These are phyloP conservation scores for Eumerus sabulonum DNA, from an alignment of 2,888 invertebrate genomes.

Conservation along the genomic window DNA sequence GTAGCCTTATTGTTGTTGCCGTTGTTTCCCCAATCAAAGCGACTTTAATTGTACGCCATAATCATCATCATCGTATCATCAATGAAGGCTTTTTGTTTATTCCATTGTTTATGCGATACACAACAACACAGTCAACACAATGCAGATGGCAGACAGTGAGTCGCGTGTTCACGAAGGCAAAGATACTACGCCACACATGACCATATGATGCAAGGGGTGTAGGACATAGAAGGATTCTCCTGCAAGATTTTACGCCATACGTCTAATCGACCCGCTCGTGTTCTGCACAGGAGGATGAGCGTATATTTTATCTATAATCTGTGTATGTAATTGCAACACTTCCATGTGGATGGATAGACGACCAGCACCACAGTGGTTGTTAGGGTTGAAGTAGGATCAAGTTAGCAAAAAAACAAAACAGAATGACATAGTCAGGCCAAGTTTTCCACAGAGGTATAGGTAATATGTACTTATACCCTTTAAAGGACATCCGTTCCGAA, in stretches of 20 bases:
- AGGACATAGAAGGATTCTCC: constrained; percentile 17
- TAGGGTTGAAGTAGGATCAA: constrained; percentile 45
- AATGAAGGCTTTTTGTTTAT: constrained; percentile 57
- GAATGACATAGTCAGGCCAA: too few species aligned
- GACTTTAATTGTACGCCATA: constrained; percentile 58
- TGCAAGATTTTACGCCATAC: constrained; percentile 38
- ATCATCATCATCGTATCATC: constrained; percentile 61
- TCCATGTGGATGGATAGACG: constrained; percentile 22
- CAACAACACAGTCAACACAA: constrained; percentile 54
- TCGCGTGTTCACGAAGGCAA: constrained; percentile 25
- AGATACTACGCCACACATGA: background rate
- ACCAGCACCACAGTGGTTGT: too few species aligned
- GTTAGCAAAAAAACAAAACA: constrained; percentile 50
- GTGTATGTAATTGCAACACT: constrained; percentile 65
- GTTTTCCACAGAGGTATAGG: constrained; percentile 28
- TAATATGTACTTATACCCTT: constrained; percentile 37
- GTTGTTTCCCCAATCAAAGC: constrained; percentile 56
- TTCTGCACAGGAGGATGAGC: constrained; percentile 37
- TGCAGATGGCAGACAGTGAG: constrained; percentile 42
- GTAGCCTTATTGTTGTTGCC: constrained; percentile 2
- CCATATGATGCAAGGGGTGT: constrained; percentile 34
- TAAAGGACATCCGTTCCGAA: constrained; percentile 57
- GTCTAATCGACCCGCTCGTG: constrained; percentile 2
- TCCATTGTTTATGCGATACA: constrained; percentile 58
- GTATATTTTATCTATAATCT: constrained; percentile 66